Base-by-base conservation (phyloP, 2,888 invertebrate genomes). In the Parnassius apollo region DNA sequence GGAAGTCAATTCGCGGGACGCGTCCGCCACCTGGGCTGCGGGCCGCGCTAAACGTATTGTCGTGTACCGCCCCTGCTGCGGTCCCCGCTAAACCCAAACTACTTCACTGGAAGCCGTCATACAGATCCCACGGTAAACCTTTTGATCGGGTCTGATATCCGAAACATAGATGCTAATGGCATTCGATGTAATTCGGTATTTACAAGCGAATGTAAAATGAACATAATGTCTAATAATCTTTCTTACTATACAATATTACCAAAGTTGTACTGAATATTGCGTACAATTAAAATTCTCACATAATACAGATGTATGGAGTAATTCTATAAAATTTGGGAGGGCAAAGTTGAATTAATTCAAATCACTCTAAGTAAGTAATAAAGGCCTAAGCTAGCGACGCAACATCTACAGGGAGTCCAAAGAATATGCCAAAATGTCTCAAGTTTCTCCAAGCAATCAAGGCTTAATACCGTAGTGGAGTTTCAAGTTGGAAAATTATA, bases 391-490 rank as follows among this genome's bases (percentile, higher is more conserved):
- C 85, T 80, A 81, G 85, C 83, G 80, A 81, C 84, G 79, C 84
- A 82, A 80, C 82, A 89, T 91, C 89, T 87, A 80, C 86, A 78
- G 89, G 91, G 91, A 91, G 86, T 83, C 76, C 80, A 85, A 91
- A 91, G 91, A 91, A 91, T 89, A 90, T 88, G 85, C 86, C 85
- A 85, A 88, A 91, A 91, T 91, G 91, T 90, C 85, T 88, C 88
- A 91, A 91, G 86, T 91, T 91, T 91, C 88, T 90, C 87, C 84
- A 85, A 91, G 91, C 91, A 91, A 91, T 91, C 91, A 91, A 86
- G 90, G 87, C 91, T 91, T 91, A 91, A 91, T 90, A 90, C 86
- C 88, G 91, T 89, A 88, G 85, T 91, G 91, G 89, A 90, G 91
- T 91, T 91, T 87, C 88, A 83, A 91, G 85, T 91, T 91, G 88